Conservation (phyloP, 2,888 invertebrate species). For the Dicycla oo region DNA sequence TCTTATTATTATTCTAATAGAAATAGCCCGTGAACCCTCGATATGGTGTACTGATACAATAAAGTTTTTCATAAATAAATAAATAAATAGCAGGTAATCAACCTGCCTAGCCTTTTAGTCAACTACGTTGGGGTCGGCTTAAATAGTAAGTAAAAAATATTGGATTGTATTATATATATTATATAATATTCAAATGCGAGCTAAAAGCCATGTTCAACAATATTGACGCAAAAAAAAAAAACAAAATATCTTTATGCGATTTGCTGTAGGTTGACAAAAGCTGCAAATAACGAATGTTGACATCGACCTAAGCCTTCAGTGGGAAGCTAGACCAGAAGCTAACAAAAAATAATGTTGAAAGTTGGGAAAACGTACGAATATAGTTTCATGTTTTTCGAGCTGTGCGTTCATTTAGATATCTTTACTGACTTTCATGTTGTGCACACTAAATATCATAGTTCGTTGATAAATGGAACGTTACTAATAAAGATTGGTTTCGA, state of each 20-base stretch:
- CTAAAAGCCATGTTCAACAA: not conserved
- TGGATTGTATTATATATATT: too few species aligned
- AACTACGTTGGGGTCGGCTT: too few species aligned
- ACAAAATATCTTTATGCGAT: not conserved
- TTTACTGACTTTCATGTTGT: not conserved
- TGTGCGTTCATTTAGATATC: not conserved
- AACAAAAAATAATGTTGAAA: not conserved
- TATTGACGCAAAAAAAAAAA: conserved; percentile 1
- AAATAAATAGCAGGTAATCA: too few species aligned
- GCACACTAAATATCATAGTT: not conserved
- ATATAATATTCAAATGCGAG: too few species aligned
- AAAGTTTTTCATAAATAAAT: too few species aligned
- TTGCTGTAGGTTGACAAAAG: conserved; percentile 3
- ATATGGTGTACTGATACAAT: too few species aligned
- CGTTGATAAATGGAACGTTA: too few species aligned
- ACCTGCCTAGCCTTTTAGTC: too few species aligned
- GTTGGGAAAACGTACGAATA: not conserved
- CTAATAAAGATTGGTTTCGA: not conserved
- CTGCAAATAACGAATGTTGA: conserved; percentile 15
- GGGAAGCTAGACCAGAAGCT: too few species aligned
- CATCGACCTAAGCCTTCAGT: conserved; percentile 11
- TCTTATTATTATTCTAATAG: too few species aligned
- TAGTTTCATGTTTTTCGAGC: not conserved
- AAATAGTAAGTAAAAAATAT: too few species aligned
- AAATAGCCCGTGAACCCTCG: too few species aligned